A percentile compares a stretch with the other conserved stretches of the same genome.
Evolutionary conservation across 2,113 vertebrate species (phyloP).

Genomic region (Xiphophorus couchianus): DNA sequence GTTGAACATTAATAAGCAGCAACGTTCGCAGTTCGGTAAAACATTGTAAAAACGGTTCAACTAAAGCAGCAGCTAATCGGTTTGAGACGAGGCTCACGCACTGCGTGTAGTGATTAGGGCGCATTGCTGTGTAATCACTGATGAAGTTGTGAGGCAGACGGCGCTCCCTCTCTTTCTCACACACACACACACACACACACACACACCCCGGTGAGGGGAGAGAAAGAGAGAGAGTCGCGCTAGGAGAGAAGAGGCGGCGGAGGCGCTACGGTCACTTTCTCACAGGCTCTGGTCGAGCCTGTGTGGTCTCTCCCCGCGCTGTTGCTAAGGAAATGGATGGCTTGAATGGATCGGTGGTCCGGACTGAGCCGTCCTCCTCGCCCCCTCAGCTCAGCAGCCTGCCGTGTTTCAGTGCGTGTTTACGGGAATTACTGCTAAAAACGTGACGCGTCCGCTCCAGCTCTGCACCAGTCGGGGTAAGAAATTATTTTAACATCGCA

Average conservation of each 20-base stretch:
- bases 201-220: background rate
- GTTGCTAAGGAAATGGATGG: slow-evolving; percentile 72
- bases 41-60: background rate
- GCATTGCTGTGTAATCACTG: slow-evolving; percentile 7
- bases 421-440: slow-evolving; percentile 70
- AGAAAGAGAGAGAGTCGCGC: background rate
- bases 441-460: slow-evolving; percentile 72
- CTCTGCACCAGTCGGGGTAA: slow-evolving; percentile 83
- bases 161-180: background rate
- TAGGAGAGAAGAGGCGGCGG: slow-evolving; percentile 11
- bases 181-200: background rate
- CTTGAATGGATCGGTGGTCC: slow-evolving; percentile 56
- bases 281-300: slow-evolving; percentile 49
- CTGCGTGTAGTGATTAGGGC: background rate
- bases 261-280: slow-evolving; percentile 45
- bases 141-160: slow-evolving; percentile 57
- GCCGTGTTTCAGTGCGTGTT: slow-evolving; percentile 52
- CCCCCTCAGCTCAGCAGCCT: slow-evolving; percentile 39
- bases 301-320: slow-evolving; percentile 62
- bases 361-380: slow-evolving; percentile 50
- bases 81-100: background rate
- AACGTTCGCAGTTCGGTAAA: background rate
- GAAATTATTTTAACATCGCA: slow-evolving; percentile 60
- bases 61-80: background rate
- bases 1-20: background rate